A percentile compares a stretch with the other conserved stretches of the same genome.
Evolutionary conservation across 1,140 invertebrate species (phyloP).

Genomic region (Leptinotarsa defecta): DNA sequence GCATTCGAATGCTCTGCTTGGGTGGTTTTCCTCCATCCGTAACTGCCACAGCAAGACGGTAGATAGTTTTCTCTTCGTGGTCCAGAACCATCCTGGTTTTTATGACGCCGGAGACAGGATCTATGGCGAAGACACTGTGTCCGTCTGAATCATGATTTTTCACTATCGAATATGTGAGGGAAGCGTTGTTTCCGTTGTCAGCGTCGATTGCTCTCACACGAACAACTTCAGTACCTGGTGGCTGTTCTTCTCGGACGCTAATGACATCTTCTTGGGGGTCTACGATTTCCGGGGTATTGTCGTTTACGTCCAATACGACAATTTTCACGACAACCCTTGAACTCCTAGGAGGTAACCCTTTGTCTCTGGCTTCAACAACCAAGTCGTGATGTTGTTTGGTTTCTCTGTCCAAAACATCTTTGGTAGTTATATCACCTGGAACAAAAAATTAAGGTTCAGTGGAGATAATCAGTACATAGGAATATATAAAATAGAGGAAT

Average conservation of each 20-base stretch:
- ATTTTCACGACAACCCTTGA: conserved; percentile 76
- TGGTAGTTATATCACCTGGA: conserved; percentile 84
- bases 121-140: conserved; percentile 82
- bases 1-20: conserved; percentile 75
- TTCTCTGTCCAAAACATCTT: conserved; percentile 83
- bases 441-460: conserved; percentile 25
- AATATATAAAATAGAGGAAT: no score
- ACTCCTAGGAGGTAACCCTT: conserved; percentile 76
- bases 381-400: conserved; percentile 76
- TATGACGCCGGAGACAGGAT: conserved; percentile 84
- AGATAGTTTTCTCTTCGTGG: conserved; percentile 87
- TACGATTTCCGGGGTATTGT: conserved; percentile 86
- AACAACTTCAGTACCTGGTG: conserved; percentile 78
- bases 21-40: conserved; percentile 83
- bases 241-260: conserved; percentile 86
- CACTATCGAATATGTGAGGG: conserved; percentile 84
- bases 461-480: no score
- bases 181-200: conserved; percentile 86
- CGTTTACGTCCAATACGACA: conserved; percentile 82
- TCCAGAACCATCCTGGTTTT: conserved; percentile 85
- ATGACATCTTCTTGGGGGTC: conserved; percentile 86
- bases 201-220: conserved; percentile 82
- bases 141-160: conserved; percentile 84
- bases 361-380: conserved; percentile 83
- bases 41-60: conserved; percentile 82